phyloP scores from a whole-genome alignment of 2,113 vertebrate species.

The Coptodon rendalli region DNA sequence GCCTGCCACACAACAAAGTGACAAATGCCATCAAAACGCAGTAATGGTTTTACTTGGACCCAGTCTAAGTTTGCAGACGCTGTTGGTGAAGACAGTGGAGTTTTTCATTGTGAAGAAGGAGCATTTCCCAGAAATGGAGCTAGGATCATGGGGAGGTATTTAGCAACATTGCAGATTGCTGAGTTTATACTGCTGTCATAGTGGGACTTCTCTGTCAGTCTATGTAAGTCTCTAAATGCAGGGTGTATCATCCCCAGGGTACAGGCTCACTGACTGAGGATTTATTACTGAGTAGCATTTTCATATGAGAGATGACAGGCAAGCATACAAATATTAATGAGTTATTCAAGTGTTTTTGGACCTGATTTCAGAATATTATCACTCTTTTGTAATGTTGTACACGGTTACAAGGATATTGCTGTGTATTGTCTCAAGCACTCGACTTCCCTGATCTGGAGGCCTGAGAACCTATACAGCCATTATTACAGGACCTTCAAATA shows the following conservation, averaged over 20 bases:
- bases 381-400: neutral
- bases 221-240: neutral
- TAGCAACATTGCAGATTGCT: neutral
- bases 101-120: neutral
- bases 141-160: neutral
- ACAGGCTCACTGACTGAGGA: neutral
- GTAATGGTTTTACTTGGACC: neutral
- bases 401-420: accelerated
- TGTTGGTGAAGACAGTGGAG: neutral
- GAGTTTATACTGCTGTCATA: neutral
- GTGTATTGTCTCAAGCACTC: accelerated
- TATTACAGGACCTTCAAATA: neutral
- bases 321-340: neutral
- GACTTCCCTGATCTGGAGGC: neutral
- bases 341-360: neutral
- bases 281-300: neutral
- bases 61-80: neutral
- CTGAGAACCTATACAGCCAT: neutral
- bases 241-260: neutral
- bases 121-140: neutral
- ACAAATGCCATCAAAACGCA: neutral
- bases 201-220: neutral
- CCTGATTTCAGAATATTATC: neutral
- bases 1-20: neutral
- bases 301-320: neutral